A percentile compares a stretch with the other conserved stretches of the same genome.
Evolutionary conservation across 1,140 invertebrate species (phyloP).

Genomic region (Physella acuta): DNA sequence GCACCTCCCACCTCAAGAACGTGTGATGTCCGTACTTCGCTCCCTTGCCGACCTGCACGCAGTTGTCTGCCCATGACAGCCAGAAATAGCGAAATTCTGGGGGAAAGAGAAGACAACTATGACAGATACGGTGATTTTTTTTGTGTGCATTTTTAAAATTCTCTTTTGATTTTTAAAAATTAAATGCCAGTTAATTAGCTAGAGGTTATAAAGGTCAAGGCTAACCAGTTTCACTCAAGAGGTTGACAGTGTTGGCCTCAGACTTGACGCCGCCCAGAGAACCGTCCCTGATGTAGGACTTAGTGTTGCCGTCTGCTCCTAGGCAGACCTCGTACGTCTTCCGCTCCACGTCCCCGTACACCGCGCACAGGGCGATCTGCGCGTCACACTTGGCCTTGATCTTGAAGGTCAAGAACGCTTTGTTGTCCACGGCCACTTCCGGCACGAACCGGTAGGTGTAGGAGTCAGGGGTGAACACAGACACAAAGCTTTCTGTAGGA

Average conservation of each 20-base stretch:
- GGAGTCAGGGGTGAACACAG: conserved; percentile 51
- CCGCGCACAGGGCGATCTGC: conserved; percentile 49
- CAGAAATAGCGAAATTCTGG: conserved; percentile 52
- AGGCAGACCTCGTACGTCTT: conserved; percentile 54
- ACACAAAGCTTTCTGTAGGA: conserved; percentile 53
- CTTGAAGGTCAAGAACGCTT: conserved; percentile 54
- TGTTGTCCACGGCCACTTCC: conserved; percentile 52
- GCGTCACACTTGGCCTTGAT: conserved; percentile 52
- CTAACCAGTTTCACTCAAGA: conserved; percentile 37
- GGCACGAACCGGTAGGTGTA: conserved; percentile 54
- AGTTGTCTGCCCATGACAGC: conserved; percentile 49
- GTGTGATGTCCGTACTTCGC: conserved; percentile 45
- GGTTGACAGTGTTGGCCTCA: conserved; percentile 46
- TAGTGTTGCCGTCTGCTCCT: conserved; percentile 46
- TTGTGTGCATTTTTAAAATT: no score
- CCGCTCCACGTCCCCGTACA: conserved; percentile 53
- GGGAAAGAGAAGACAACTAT: no score
- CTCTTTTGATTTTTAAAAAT: no score
- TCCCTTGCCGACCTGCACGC: conserved; percentile 50
- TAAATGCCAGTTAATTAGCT: no score
- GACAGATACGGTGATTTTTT: no score
- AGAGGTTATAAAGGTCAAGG: conserved; percentile 50
- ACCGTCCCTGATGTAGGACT: conserved; percentile 48
- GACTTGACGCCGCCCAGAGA: conserved; percentile 40
- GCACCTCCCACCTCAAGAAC: conserved; percentile 51